Conservation (phyloP, 2,888 invertebrate species). For the Mechanitis mazaeus region DNA sequence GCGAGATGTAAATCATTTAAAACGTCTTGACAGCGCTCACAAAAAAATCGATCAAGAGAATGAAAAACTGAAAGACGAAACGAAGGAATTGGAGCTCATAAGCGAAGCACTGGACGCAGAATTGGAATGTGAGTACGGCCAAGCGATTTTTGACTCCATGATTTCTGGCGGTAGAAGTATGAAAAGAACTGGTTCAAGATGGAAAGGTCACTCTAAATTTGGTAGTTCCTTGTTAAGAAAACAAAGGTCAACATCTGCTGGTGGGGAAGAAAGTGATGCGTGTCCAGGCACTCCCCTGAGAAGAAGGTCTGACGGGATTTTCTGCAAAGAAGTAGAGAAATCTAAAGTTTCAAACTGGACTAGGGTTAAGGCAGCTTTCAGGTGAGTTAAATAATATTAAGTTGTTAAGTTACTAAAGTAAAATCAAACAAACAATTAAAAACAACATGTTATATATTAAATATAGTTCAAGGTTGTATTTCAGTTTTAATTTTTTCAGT, state of each 20-base stretch:
- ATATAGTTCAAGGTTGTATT: too few species aligned
- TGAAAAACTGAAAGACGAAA: constrained; percentile 54
- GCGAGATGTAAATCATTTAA: constrained; percentile 83
- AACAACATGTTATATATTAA: neutral
- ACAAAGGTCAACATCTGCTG: constrained; percentile 82
- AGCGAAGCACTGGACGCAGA: constrained; percentile 75
- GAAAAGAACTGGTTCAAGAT: constrained; percentile 71
- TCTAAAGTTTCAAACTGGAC: constrained; percentile 91
- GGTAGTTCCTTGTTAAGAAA: constrained; percentile 74
- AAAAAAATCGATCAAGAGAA: constrained; percentile 68
- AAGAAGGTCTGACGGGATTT: constrained; percentile 61
- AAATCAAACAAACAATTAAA: neutral
- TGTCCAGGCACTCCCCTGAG: constrained; percentile 57
- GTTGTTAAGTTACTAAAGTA: neutral
- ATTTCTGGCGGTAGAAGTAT: constrained; percentile 73
- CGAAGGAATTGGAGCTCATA: constrained; percentile 56
- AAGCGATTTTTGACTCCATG: constrained; percentile 80
- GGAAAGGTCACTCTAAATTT: constrained; percentile 64
- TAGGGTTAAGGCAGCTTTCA: constrained; percentile 91
- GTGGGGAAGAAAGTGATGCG: constrained; percentile 77
- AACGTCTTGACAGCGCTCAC: constrained; percentile 79
- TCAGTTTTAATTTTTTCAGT: too few species aligned
- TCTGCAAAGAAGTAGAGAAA: constrained; percentile 65
- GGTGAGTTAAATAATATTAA: constrained; percentile 74
- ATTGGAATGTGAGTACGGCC: constrained; percentile 78